Evolutionary conservation across 2,113 vertebrate genomes (phyloP).

Genomic region (Passer domesticus): DNA sequence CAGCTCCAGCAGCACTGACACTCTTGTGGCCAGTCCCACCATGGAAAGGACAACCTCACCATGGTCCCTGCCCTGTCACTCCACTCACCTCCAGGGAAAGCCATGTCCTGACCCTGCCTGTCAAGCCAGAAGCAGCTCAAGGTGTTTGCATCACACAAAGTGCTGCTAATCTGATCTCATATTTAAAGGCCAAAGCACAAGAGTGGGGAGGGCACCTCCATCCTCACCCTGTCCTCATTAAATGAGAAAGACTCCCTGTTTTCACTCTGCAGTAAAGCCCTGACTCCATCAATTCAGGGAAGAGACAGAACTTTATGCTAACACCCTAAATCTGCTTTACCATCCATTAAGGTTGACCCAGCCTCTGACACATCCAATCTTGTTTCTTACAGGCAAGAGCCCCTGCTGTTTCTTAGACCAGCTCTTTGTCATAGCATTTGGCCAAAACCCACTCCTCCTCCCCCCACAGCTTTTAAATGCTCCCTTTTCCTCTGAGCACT

Average conservation of each 20-base stretch:
- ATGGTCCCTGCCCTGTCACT: neutral
- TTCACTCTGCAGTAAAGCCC: neutral
- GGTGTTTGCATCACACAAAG: too few species aligned
- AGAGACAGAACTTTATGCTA: neutral
- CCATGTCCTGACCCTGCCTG: neutral
- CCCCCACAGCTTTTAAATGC: neutral
- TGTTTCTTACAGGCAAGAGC: neutral
- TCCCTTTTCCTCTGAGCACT: neutral
- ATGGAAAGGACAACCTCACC: neutral
- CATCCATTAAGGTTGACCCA: too few species aligned
- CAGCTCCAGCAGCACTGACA: fast-evolving
- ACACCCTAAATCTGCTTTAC: neutral
- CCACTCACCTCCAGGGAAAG: neutral
- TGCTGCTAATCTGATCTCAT: neutral
- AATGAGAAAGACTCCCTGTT: neutral
- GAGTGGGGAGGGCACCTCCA: neutral
- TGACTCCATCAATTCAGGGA: neutral
- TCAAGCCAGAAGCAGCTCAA: fast-evolving
- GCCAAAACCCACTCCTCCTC: neutral
- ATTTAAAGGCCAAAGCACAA: neutral
- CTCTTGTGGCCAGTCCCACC: neutral
- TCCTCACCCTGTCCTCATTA: neutral
- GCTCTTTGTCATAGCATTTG: fast-evolving
- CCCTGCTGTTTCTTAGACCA: neutral
- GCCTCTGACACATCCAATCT: neutral